These are phyloP conservation scores for Zaprionus bogoriensis DNA, from an alignment of 2,888 invertebrate species.

Conservation along the genomic window DNA sequence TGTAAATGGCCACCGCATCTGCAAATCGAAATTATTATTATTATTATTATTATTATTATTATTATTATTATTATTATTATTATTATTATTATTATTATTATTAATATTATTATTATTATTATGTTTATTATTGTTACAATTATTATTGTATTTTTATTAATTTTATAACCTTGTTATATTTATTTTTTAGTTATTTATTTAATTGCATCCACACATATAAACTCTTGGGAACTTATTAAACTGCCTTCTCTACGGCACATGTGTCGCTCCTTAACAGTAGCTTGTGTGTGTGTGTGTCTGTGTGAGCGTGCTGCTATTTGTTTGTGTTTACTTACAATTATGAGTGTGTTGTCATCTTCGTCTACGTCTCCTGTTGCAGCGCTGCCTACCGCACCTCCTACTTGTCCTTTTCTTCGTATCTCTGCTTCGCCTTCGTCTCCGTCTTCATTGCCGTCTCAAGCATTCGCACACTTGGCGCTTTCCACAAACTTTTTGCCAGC, in stretches of 20 bases:
- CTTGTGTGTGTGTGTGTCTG: background rate
- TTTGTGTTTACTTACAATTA: slow-evolving; percentile 75
- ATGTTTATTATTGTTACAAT: too few relatives aligned
- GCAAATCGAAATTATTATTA: too few relatives aligned
- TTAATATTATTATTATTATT: too few relatives aligned
- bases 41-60: too few relatives aligned
- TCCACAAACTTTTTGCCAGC: slow-evolving; percentile 52
- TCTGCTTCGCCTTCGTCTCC: background rate
- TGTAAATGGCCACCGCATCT: too few relatives aligned
- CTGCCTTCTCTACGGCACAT: slow-evolving; percentile 17
- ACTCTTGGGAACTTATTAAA: background rate
- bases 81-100: too few relatives aligned
- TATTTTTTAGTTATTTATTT: background rate
- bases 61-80: too few relatives aligned
- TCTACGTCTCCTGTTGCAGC: slow-evolving; percentile 13
- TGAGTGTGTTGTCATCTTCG: slow-evolving; percentile 74
- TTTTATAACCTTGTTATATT: too few relatives aligned
- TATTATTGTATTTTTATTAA: too few relatives aligned
- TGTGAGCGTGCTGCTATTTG: slow-evolving; percentile 33
- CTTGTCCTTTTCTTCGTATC: background rate
- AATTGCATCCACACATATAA: background rate
- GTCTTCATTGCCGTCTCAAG: slow-evolving; percentile 61
- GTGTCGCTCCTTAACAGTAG: background rate
- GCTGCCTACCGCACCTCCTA: slow-evolving; percentile 3
- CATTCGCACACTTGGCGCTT: slow-evolving; percentile 68